phyloP scores from a whole-genome alignment of 2,113 vertebrate genomes.

The Corvus moneduloides region DNA sequence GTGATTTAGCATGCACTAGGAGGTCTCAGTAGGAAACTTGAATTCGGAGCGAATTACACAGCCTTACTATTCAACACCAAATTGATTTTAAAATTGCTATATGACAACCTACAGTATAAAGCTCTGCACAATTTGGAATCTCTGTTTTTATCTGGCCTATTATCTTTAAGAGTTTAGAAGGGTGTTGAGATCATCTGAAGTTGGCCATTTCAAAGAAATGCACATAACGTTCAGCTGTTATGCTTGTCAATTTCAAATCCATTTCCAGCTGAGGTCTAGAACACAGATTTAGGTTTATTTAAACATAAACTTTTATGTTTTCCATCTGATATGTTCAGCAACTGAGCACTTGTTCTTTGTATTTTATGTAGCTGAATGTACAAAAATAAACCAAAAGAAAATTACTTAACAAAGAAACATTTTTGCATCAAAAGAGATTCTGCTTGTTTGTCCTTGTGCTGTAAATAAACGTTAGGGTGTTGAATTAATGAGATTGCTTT shows the following conservation, averaged over 20 bases:
- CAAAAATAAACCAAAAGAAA: background rate
- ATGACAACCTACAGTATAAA: background rate
- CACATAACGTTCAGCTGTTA: background rate
- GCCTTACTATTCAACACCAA: background rate
- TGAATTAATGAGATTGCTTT: background rate
- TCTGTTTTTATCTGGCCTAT: background rate
- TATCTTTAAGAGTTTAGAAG: slow-evolving; percentile 10
- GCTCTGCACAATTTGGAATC: background rate
- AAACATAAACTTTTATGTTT: slow-evolving; percentile 44
- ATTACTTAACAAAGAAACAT: background rate
- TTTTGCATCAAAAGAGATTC: background rate
- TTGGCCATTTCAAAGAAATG: background rate
- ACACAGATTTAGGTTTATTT: slow-evolving; percentile 6
- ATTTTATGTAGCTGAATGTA: slow-evolving; percentile 2
- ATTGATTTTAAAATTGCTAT: slow-evolving; percentile 42
- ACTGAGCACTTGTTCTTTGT: background rate
- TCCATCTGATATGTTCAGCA: background rate
- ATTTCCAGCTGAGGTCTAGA: slow-evolving; percentile 43
- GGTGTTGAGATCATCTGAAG: background rate
- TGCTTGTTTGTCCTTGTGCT: background rate
- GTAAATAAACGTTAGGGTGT: background rate
- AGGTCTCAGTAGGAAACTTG: background rate
- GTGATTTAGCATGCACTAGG: background rate
- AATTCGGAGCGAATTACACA: background rate
- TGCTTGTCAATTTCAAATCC: slow-evolving; percentile 23